phyloP scores from a whole-genome alignment of 2,888 invertebrate genomes.

The Abrostola tripartita region DNA sequence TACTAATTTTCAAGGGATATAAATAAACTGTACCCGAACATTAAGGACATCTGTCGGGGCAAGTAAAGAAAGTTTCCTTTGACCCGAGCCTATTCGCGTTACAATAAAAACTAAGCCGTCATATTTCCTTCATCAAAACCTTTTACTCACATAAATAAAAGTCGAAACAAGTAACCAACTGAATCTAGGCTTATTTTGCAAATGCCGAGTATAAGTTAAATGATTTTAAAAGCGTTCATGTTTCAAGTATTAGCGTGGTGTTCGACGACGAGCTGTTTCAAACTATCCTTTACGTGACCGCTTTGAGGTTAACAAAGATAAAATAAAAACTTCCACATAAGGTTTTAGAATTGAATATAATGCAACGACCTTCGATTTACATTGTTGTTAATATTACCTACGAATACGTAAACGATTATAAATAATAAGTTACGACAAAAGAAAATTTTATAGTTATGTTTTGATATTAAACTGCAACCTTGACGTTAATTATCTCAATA shows the following conservation, averaged over 20 bases:
- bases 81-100: conserved; percentile 65
- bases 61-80: conserved; percentile 65
- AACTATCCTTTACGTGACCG: conserved; percentile 44
- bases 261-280: conserved; percentile 31
- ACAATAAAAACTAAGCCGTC: conserved; percentile 70
- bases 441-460: too few species aligned
- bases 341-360: conserved; percentile 16
- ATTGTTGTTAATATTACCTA: not conserved
- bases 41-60: conserved; percentile 69
- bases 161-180: conserved; percentile 62
- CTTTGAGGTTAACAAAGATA: conserved; percentile 36
- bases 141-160: conserved; percentile 67
- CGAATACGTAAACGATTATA: not conserved
- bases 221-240: conserved; percentile 42
- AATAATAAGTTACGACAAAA: too few species aligned
- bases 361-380: conserved; percentile 4
- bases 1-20: conserved; percentile 49
- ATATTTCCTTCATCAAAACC: conserved; percentile 62
- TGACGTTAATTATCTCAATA: too few species aligned
- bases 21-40: conserved; percentile 67
- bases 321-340: conserved; percentile 24
- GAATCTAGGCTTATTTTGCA: conserved; percentile 49
- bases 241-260: conserved; percentile 30
- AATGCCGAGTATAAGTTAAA: conserved; percentile 30
- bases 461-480: too few species aligned